Evolutionary conservation across 1,140 invertebrate species (phyloP), one percentile per base, ranked within the genome.

Genomic region (Heliconius melpomene): DNA sequence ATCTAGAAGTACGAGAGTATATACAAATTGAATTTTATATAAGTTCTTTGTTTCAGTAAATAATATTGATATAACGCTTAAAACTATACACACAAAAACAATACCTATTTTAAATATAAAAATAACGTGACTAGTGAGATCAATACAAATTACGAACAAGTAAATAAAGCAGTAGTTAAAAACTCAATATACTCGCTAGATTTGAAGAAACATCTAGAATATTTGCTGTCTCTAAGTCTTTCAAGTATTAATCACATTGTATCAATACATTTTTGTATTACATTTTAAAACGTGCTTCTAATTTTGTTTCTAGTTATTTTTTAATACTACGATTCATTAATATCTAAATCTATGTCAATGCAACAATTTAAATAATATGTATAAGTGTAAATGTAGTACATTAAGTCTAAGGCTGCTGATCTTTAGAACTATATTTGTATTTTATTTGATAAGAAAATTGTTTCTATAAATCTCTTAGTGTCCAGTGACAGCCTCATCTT

Each of bases 211-310:
- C 26, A 40, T 74, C 72, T 77, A 77, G 23, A 38, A 70, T 46
- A 76, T 72, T 75, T 54, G 36, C 16, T 72, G 38, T 38, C 79
- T 46, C 40, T 74, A 73, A 72, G 52, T 76, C 70, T 79, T 54
- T 38, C 16, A 20, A 66, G 7, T 32, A 18, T 18, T 74, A 74
- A 29, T 78, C 72, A 72, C 72, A 72, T 72, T 38, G 36, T 54
- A 74, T 75, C 26, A 78, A 70, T 66, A 66, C 60, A 66, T 13
- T 13, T 5, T 29, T 29, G 23, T 46, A 74, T 74, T 74, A 13
- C 20, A 75, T 75, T 71, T 54, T 54, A 32, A 75, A 75, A 72
- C 38, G 77, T 78, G 77, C 77, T 78, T 74, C 77, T 78, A 78
- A 50, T 66, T 36, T 74, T 79, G 60, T 74, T 72, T 73, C 77